A percentile compares a stretch with the other conserved stretches of the same genome.
Evolutionary conservation across 2,888 invertebrate genomes (phyloP).

Genomic region (Leucophenga maculata): DNA sequence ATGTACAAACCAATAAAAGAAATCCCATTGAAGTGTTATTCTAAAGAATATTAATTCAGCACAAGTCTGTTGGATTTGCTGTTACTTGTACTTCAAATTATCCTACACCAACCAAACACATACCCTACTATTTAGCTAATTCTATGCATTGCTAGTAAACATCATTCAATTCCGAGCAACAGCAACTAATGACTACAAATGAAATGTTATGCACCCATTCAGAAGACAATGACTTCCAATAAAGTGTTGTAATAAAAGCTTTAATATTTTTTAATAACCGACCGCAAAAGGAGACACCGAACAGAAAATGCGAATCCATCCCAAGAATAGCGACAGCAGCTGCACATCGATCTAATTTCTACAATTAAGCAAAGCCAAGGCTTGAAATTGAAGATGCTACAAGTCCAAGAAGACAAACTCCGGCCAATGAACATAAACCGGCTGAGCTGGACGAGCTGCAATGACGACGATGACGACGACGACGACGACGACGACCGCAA

Average conservation of each 20-base stretch:
- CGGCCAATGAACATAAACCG: background rate
- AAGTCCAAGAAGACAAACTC: background rate
- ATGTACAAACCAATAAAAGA: no score
- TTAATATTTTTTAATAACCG: background rate
- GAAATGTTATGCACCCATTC: slow-evolving; percentile 8
- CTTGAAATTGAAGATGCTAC: background rate
- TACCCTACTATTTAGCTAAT: no score
- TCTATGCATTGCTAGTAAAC: no score
- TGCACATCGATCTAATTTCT: slow-evolving; percentile 18
- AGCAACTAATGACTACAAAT: background rate
- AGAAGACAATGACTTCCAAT: slow-evolving; percentile 11
- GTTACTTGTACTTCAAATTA: no score
- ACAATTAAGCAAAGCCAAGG: slow-evolving; percentile 22
- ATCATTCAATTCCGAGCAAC: no score
- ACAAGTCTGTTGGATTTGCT: no score
- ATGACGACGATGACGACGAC: slow-evolving; percentile 4
- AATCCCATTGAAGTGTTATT: no score
- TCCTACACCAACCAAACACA: no score
- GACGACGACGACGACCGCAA: slow-evolving; percentile 11
- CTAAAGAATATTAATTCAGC: no score
- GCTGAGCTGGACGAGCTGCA: background rate
- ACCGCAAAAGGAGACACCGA: background rate
- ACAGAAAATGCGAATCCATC: background rate
- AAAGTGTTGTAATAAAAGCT: slow-evolving; percentile 22
- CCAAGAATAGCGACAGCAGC: background rate